Conservation (phyloP, 2,888 invertebrate genomes). For the Hydrotaea cyrtoneurina region DNA sequence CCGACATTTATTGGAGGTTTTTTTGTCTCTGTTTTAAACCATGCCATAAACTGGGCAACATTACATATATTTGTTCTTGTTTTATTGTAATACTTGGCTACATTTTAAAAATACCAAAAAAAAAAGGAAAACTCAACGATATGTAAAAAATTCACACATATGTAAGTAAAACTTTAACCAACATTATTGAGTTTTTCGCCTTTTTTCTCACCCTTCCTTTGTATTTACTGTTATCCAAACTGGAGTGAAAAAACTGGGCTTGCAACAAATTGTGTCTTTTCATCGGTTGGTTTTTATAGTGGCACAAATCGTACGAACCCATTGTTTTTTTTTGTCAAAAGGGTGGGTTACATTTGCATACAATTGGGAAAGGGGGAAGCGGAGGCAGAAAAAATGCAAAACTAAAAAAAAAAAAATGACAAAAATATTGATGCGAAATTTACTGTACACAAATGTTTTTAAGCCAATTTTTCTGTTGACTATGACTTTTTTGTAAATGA, state of each 20-base stretch:
- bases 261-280: constrained; percentile 10
- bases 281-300: not conserved
- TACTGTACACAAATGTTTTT: constrained; percentile 23
- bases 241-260: not conserved
- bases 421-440: constrained; percentile 32
- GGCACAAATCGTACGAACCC: not conserved
- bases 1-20: not conserved
- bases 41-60: not conserved
- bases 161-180: constrained; percentile 7
- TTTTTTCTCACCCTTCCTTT: not conserved
- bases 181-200: not conserved
- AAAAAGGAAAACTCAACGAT: not conserved
- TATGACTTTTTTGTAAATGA: not conserved
- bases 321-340: constrained; percentile 20
- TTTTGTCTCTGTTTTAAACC: not conserved
- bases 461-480: constrained; percentile 12
- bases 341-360: constrained; percentile 23
- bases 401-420: constrained; percentile 15
- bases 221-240: not conserved
- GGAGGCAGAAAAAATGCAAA: constrained; percentile 1
- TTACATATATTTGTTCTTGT: not conserved
- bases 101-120: not conserved
- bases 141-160: not conserved
- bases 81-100: not conserved
- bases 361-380: constrained; percentile 31